A percentile compares a stretch with the other conserved stretches of the same genome.
Conservation (phyloP, 92 coral and sea anemone genomes). For the Parazoanthus darwini region DNA sequence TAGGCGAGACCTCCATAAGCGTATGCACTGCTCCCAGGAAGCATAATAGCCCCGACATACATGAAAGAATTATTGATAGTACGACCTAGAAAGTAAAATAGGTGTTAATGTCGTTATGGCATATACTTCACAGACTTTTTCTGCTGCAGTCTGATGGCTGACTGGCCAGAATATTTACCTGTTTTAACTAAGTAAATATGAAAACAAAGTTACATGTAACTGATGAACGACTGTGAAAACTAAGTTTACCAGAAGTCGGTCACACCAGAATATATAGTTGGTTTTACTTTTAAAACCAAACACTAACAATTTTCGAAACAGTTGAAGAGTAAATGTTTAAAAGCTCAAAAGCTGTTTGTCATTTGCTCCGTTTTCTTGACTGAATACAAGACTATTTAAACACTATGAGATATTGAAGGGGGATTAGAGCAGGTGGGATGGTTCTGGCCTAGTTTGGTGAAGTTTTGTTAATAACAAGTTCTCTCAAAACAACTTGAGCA, state of each 20-base stretch:
- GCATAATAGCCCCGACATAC: slow-evolving; percentile 65
- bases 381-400: too few species aligned
- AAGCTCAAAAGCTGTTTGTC: too few species aligned
- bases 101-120: neutral
- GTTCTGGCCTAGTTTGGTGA: neutral
- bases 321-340: too few species aligned
- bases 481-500: too few species aligned
- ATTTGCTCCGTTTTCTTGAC: too few species aligned
- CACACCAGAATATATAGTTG: too few species aligned
- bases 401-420: neutral
- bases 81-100: slow-evolving; percentile 50
- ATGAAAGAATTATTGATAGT: slow-evolving; percentile 61
- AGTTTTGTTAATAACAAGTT: neutral
- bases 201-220: neutral
- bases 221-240: neutral
- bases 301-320: too few species aligned
- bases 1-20: slow-evolving; percentile 70
- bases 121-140: neutral
- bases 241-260: neutral
- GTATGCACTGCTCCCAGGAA: slow-evolving; percentile 78
- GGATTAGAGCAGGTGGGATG: neutral
- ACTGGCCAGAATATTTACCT: neutral
- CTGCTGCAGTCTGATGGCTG: neutral
- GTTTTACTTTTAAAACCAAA: too few species aligned
- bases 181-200: neutral